A percentile compares a stretch with the other conserved stretches of the same genome.
phyloP scores from a whole-genome alignment of 1,140 invertebrate species.

The Drosophila setifemur region DNA sequence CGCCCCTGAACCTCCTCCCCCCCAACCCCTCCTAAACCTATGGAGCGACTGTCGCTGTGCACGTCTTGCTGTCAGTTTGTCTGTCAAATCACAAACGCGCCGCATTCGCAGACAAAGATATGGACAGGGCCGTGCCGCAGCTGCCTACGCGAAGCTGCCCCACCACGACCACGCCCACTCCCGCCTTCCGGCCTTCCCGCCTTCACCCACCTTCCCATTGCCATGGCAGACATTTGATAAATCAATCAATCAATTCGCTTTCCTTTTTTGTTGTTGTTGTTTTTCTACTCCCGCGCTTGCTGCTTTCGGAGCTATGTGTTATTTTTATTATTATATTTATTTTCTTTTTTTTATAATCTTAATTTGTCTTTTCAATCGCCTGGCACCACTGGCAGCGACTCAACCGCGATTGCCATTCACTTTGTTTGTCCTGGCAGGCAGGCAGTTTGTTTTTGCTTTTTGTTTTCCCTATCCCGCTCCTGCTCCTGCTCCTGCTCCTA shows the following conservation, averaged over 20 bases:
- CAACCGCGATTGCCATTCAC: conserved; percentile 70
- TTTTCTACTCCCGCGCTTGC: not conserved
- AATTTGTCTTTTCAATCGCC: conserved; percentile 79
- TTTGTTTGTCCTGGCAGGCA: conserved; percentile 58
- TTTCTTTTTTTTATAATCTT: conserved; percentile 75
- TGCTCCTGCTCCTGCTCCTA: too few relatives aligned
- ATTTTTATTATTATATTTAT: conserved; percentile 71
- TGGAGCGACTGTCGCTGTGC: conserved; percentile 29
- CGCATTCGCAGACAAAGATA: conserved; percentile 53
- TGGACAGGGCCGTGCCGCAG: conserved; percentile 27
- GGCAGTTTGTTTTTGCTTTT: conserved; percentile 31
- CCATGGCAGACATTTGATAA: conserved; percentile 67
- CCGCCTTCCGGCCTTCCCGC: not conserved
- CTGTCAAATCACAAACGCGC: conserved; percentile 77
- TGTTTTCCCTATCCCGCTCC: conserved; percentile 26
- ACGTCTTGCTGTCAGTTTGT: conserved; percentile 76
- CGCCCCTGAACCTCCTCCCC: conserved; percentile 2
- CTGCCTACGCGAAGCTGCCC: not conserved
- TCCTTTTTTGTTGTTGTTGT: conserved; percentile 32
- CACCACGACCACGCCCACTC: not conserved
- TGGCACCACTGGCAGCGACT: conserved; percentile 63
- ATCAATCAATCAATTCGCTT: conserved; percentile 76
- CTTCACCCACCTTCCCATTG: conserved; percentile 32
- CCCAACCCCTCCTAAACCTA: not conserved
- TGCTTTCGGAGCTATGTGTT: conserved; percentile 38